Conservation (phyloP, 2,797 vertebrate genomes). For the Dermochelys coriacea region DNA sequence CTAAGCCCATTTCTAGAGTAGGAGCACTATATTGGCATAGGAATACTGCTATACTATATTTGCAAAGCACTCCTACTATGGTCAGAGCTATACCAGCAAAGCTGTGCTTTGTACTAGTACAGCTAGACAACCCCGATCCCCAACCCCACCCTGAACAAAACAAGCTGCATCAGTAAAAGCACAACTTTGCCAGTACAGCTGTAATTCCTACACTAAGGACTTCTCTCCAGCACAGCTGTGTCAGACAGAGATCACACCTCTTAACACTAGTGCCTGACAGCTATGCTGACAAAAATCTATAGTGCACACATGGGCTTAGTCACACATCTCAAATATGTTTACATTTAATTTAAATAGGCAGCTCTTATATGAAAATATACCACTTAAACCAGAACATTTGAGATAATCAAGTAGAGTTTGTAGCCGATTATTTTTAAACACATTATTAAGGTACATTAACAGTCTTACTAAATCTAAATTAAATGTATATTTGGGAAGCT, state of each 20-base stretch:
- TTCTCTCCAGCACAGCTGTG: background rate
- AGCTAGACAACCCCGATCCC: background rate
- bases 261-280: background rate
- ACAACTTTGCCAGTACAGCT: background rate
- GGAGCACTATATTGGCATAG: background rate
- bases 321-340: background rate
- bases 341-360: background rate
- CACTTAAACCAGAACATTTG: constrained; percentile 12
- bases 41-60: background rate
- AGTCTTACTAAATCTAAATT: background rate
- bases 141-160: background rate
- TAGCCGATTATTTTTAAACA: constrained; percentile 17
- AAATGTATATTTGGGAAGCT: background rate
- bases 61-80: background rate
- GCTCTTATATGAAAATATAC: background rate
- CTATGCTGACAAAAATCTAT: background rate
- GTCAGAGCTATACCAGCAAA: background rate
- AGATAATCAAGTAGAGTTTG: background rate
- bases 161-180: background rate
- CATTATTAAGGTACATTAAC: background rate
- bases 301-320: background rate
- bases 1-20: background rate
- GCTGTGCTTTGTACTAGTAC: too few species aligned
- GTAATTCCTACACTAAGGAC: background rate
- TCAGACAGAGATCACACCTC: background rate